Percentiles rank a stretch among this genome's conserved stretches.
Conservation (phyloP, 2,888 invertebrate species). For the Meganola albula region DNA sequence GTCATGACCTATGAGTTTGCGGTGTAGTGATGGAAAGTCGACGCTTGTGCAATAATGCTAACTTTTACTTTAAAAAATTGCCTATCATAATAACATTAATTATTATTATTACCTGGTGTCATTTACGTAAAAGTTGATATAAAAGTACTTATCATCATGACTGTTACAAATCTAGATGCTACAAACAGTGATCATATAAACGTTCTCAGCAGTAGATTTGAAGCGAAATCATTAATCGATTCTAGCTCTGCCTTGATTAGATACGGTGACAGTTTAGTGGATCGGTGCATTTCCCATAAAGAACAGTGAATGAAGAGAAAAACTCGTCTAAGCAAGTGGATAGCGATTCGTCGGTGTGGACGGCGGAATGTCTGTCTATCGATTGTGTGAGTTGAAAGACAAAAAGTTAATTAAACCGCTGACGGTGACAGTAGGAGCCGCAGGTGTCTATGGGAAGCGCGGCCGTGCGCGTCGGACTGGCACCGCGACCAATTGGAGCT, state of each 20-base stretch:
- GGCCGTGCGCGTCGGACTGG: slow-evolving; percentile 69
- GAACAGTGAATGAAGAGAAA: slow-evolving; percentile 29
- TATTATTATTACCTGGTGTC: too few species aligned
- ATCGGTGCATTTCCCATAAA: slow-evolving; percentile 32
- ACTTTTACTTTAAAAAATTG: too few species aligned
- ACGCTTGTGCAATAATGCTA: too few species aligned
- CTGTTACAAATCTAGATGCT: too few species aligned
- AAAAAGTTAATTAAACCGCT: slow-evolving; percentile 71
- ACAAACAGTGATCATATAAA: too few species aligned
- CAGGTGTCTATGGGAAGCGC: slow-evolving; percentile 74
- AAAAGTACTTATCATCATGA: too few species aligned
- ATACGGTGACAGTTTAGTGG: slow-evolving; percentile 27
- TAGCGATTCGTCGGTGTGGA: slow-evolving; percentile 31
- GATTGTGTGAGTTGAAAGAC: slow-evolving; percentile 51
- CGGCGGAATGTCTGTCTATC: slow-evolving; percentile 52
- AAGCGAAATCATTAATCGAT: too few species aligned
- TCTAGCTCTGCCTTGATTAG: slow-evolving; percentile 18
- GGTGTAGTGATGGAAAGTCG: slow-evolving; percentile 29
- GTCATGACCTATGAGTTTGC: slow-evolving; percentile 48
- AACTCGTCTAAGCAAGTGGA: slow-evolving; percentile 26
- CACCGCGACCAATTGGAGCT: slow-evolving; percentile 71
- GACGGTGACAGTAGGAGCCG: slow-evolving; percentile 48
- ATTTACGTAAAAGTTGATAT: too few species aligned
- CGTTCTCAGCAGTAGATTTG: too few species aligned
- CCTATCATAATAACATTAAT: too few species aligned